Base-by-base conservation (phyloP, 92 coral and sea anemone species). In the Palythoa heliodiscus region DNA sequence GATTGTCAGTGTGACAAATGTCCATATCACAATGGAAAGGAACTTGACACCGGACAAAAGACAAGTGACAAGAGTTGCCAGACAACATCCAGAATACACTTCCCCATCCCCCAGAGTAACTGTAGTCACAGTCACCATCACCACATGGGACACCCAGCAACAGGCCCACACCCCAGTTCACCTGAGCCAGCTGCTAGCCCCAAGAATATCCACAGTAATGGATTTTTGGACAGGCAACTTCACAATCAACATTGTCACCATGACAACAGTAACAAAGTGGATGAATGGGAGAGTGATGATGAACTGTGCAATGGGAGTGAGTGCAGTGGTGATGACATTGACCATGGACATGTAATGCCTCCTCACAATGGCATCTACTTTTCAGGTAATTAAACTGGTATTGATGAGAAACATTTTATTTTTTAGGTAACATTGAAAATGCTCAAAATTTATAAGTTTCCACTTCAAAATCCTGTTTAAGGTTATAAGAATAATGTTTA, bases 281-380 rank as follows among this genome's bases (percentile, higher is more conserved):
- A 87, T 73, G 93, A 88, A 82, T 82, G 91, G 86, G 89, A 87
- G 77, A 87, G 93, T 88, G 93, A 88, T 66, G 86, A 85, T 60
- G 93, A 85, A 48, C 86, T 83, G 37, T 77, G 89, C 17, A 82
- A 85, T 20, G 89, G 87, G 5, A 90, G 89, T 25, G 93, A 78
- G 47, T 90, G 83, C 7, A 90, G 89, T 25, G 89, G 86, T 2
- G 91, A 85, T 38, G 93, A 83, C 22, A 70, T 82, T 47, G 70
- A 81, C 63, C 73, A 85, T 57, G 89, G 84, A 22, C 76, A 82
- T 70, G 38, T 86, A 78, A 13, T 87, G 89, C 47, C 90, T 70
- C 14, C 87, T 73, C 73, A 81, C 84, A 82, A 82, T 89, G 70
- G 84, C 47, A 80, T 66, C 13, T 64, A 67, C 47, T 80, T 80